phyloP scores from a whole-genome alignment of 2,113 vertebrate species.

The Pollachius pollachius region DNA sequence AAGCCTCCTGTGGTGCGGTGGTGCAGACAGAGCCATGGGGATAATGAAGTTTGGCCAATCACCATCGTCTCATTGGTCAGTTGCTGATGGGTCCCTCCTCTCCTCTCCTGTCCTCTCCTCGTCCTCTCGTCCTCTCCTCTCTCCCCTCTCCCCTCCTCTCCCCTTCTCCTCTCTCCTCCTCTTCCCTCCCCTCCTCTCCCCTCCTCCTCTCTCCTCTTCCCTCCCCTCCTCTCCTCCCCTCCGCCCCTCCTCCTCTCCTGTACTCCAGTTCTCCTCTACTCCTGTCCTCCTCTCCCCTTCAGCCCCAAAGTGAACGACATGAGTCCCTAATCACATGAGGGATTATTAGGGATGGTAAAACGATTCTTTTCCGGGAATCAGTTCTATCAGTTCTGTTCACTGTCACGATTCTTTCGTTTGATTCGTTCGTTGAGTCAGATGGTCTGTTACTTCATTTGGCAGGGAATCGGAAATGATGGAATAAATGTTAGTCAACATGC shows the following conservation, averaged over 20 bases:
- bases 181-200: too few relatives aligned
- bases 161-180: background rate
- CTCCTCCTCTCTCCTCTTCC: background rate
- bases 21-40: too few relatives aligned
- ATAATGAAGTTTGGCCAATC: background rate
- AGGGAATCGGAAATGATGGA: too few relatives aligned
- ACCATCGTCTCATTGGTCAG: constrained; percentile 35
- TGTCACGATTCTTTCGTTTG: too few relatives aligned
- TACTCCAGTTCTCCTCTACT: background rate
- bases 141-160: background rate
- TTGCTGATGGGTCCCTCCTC: background rate
- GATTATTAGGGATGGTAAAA: constrained; percentile 35
- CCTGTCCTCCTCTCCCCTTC: constrained; percentile 21
- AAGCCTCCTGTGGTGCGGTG: too few relatives aligned
- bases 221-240: constrained; percentile 27
- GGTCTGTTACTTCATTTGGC: too few relatives aligned
- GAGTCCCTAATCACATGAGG: constrained; percentile 18
- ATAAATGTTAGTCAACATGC: too few relatives aligned
- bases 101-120: background rate
- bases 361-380: too few relatives aligned
- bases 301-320: constrained; percentile 63
- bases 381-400: too few relatives aligned
- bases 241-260: too few relatives aligned
- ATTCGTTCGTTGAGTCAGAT: too few relatives aligned
- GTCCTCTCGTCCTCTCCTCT: background rate